Evolutionary conservation across 1,140 invertebrate genomes (phyloP).

Genomic region (Trigoniulus corallinus): DNA sequence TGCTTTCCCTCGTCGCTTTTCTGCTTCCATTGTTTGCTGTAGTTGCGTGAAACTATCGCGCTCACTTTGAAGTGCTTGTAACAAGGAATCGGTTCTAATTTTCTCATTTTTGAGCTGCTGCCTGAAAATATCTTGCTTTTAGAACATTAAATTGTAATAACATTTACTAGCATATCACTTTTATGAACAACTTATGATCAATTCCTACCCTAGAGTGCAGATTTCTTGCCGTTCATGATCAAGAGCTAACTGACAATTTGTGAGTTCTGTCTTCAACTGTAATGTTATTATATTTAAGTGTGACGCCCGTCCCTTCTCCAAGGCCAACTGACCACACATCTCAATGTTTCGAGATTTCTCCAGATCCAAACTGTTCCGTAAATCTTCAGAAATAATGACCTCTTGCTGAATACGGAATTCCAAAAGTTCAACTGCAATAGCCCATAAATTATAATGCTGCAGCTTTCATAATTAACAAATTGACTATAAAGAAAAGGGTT

Average conservation of each 20-base stretch:
- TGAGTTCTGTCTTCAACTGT: not conserved
- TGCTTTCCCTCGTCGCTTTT: conserved; percentile 3
- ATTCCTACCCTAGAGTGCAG: not conserved
- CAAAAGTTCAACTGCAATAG: conserved; percentile 1
- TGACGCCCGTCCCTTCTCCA: not conserved
- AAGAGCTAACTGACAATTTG: not conserved
- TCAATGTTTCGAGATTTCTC: conserved; percentile 6
- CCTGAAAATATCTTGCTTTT: too few relatives aligned
- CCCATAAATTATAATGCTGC: too few relatives aligned
- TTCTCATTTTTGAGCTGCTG: not conserved
- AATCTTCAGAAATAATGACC: conserved; percentile 2
- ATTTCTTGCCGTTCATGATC: conserved; percentile 3
- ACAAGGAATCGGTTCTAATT: not conserved
- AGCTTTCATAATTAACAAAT: not conserved
- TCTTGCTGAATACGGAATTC: conserved; percentile 5
- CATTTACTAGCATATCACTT: not conserved
- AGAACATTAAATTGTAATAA: not conserved
- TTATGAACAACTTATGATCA: not conserved
- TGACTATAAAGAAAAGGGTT: not conserved
- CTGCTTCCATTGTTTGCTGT: conserved; percentile 8
- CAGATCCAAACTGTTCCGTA: conserved; percentile 3
- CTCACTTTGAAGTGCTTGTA: conserved; percentile 5
- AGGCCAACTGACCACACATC: conserved; percentile 1
- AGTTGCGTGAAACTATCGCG: conserved; percentile 2
- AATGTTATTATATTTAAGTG: not conserved